Evolutionary conservation across 2,888 invertebrate genomes (phyloP), one percentile per base, ranked within the genome.

Genomic region (Drosophila differens): DNA sequence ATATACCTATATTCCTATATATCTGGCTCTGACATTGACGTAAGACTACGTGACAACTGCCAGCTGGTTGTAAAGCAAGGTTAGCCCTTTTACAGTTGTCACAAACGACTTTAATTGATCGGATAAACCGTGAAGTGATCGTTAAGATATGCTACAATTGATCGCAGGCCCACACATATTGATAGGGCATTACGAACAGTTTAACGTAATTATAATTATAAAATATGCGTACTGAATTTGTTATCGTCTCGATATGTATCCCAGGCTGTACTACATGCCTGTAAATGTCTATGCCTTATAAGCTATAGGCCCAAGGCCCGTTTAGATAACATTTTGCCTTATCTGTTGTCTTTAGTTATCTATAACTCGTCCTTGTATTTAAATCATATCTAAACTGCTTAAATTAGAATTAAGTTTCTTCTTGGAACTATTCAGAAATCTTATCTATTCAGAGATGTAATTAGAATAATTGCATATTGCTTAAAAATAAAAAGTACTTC

Each of bases 1-100:
- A 59, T 19, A 39, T 41, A 47, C 28, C 63, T 32, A 55, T 28
- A 33, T 47, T 6, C 19, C 55, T 7, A 35, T 4, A n/a, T 39
- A 39, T 4, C 12, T 19, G 53, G n/a, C 32, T 35, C 30, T 62
- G 84, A 70, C 84, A 89, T 80, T 86, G 81, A 82, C 83, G 85
- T 81, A 85, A 85, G 54, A 62, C 64, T 89, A 85, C 85, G 85
- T 85, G 85, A 89, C 67, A 67, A 61, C 47, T 59, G 60, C 22
- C 22, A 44, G 44, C 44, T 22, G 44, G 12, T 22, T 73, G 55
- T 75, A 69, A 60, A 12, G 59, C 80, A 85, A 85, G 85, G 85
- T 82, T 82, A 70, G 57, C 76, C 85, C 88, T 82, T 81, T 72
- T 71, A 57, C 63, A 30, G 25, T 53, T 44, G 25, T 59, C 55